These are phyloP conservation scores for Aleiodes testaceus DNA, from an alignment of 2,888 invertebrate genomes.

Conservation along the genomic window DNA sequence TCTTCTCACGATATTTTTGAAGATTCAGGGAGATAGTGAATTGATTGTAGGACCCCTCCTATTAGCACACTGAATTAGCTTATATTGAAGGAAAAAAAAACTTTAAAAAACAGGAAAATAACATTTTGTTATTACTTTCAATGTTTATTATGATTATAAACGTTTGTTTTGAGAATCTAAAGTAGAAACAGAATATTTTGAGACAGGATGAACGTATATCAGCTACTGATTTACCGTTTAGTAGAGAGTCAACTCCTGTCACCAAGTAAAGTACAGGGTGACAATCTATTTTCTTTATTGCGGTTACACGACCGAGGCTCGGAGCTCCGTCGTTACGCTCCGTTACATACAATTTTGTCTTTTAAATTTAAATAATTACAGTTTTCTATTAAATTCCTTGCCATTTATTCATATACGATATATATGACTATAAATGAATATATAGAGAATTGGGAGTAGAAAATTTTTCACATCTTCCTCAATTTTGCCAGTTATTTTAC, in stretches of 20 bases:
- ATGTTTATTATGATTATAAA: slow-evolving; percentile 16
- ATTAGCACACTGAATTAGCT: too few species aligned
- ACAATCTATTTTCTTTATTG: slow-evolving; percentile 34
- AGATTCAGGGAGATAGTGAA: too few species aligned
- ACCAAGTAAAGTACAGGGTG: slow-evolving; percentile 17
- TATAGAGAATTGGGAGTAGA: too few species aligned
- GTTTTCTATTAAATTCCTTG: too few species aligned
- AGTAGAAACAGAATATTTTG: slow-evolving; percentile 9
- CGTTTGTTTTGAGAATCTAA: neutral
- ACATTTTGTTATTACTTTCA: neutral
- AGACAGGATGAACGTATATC: slow-evolving; percentile 21
- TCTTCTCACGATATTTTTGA: too few species aligned
- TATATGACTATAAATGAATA: too few species aligned
- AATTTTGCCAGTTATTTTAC: too few species aligned
- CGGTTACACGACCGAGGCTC: slow-evolving; percentile 38
- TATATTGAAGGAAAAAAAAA: too few species aligned
- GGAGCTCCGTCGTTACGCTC: slow-evolving; percentile 36
- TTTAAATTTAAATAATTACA: neutral
- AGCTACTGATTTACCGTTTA: slow-evolving; percentile 29
- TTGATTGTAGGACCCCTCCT: too few species aligned
- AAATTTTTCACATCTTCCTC: too few species aligned
- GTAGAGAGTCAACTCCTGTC: slow-evolving; percentile 12
- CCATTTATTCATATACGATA: too few species aligned
- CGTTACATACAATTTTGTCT: slow-evolving; percentile 30
- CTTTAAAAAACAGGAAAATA: neutral